phyloP scores from a whole-genome alignment of 2,113 vertebrate genomes.

The Neomonachus schauinslandi region DNA sequence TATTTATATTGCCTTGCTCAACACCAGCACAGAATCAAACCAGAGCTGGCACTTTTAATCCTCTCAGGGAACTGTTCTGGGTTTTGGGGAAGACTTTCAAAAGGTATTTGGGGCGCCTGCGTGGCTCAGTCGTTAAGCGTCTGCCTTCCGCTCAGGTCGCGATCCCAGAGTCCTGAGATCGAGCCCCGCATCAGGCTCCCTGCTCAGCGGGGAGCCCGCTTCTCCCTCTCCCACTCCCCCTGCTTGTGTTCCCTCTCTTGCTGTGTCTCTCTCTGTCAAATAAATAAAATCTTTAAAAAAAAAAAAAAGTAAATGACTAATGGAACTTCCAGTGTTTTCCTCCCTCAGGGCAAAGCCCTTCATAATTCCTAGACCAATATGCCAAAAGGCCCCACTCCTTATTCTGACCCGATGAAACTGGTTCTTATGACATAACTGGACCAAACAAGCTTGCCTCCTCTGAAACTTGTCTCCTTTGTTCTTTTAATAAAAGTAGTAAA shows the following conservation, averaged over 20 bases:
- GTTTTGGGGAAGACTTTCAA: neutral
- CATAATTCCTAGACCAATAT: neutral
- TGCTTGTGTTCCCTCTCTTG: too few relatives aligned
- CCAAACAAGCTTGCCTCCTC: neutral
- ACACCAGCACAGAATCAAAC: neutral
- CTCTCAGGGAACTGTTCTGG: neutral
- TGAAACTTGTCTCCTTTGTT: neutral
- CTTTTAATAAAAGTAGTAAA: neutral
- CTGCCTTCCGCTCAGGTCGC: too few relatives aligned
- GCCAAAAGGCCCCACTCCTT: neutral
- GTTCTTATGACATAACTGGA: neutral
- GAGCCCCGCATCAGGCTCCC: too few relatives aligned
- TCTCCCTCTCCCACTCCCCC: too few relatives aligned
- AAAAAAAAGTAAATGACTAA: neutral
- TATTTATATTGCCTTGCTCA: neutral
- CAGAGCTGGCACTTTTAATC: neutral
- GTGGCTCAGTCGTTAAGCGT: neutral
- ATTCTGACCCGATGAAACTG: neutral
- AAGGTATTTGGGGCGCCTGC: neutral
- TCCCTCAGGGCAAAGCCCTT: neutral
- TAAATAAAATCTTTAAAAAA: too few relatives aligned
- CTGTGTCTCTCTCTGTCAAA: too few relatives aligned
- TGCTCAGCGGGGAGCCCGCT: too few relatives aligned
- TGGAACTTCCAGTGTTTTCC: neutral
- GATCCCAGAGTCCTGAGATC: too few relatives aligned